phyloP scores from a whole-genome alignment of 2,888 invertebrate species.

The Amphimallon solstitiale region DNA sequence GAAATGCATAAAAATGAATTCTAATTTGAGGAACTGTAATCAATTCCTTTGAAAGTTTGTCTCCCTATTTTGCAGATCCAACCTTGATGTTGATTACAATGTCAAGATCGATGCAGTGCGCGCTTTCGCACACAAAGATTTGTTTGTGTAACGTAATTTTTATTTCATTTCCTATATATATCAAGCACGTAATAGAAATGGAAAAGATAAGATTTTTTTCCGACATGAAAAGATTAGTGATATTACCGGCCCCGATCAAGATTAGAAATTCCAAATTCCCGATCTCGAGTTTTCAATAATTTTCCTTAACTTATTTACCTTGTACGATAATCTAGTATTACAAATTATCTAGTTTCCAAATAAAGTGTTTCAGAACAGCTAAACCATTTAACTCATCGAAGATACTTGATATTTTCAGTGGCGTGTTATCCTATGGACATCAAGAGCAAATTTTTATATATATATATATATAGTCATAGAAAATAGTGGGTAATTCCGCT shows the following conservation, averaged over 20 bases:
- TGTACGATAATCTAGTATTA: too few species aligned
- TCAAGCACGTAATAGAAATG: background rate
- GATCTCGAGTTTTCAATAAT: background rate
- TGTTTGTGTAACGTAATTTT: constrained; percentile 28
- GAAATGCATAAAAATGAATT: too few species aligned
- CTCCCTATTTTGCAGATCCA: background rate
- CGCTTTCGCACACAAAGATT: constrained; percentile 21
- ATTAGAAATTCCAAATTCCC: background rate
- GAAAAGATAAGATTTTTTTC: constrained; percentile 26
- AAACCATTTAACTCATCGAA: too few species aligned
- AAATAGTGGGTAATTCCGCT: too few species aligned
- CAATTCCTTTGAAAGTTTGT: background rate
- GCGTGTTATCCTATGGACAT: too few species aligned
- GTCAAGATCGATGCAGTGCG: constrained; percentile 24
- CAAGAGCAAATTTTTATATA: too few species aligned
- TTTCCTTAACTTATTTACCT: too few species aligned
- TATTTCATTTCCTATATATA: constrained; percentile 30
- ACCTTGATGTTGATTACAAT: constrained; percentile 18
- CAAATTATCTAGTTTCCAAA: too few species aligned
- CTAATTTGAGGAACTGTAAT: background rate
- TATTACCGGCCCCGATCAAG: background rate
- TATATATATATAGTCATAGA: too few species aligned
- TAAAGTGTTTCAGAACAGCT: too few species aligned
- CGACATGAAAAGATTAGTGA: constrained; percentile 9
- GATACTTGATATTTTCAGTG: too few species aligned